Evolutionary conservation across 37 sponge, comb jelly and placozoan genomes (phyloP), one percentile per base, ranked within the genome.

Genomic region (Dysidea cf. avara): DNA sequence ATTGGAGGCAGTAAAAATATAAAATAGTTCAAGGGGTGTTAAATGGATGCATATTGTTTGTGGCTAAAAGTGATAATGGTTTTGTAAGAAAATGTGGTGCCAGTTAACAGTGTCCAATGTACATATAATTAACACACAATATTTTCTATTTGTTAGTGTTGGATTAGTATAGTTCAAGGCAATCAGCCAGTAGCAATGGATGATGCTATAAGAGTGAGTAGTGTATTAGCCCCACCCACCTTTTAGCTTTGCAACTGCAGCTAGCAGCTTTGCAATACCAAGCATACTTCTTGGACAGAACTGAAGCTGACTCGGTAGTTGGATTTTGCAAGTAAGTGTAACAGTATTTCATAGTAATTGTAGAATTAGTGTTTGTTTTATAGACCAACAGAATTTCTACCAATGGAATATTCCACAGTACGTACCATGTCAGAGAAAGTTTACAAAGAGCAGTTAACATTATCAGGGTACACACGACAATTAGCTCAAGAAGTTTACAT

Each of bases 201-300:
- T n/a, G 68, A 80, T 56, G 85, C 90, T 9, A 56, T 90, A 17
- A 80, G 56, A 46, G 79, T 78, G 56, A 7, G 69, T 66, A 36
- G 25, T 33, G 25, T 32, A 14, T 6, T 53, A 51, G 54, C 24
- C 71, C 25, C 71, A 51, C 71, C 31, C 74, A 57, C 53, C 18
- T 59, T 54, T 20, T n/a, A 13, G 49, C 55, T 54, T 53, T 25
- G 31, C 48, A 5, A 40, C 21, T 34, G 1, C 48, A 78, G 72
- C 62, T 90, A 52, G 85, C 90, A 7, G 90, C 90, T 18, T 51
- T 90, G 35, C 90, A 90, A 53, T 84, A 90, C 76, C 90, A 90
- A 59, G 80, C 85, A 20, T 90, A 90, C 68, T 80, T 90, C 68
- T 85, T 84, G 39, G 85, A 84, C 56, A 69, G 90, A 29, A 84